Evolutionary conservation across 2,888 invertebrate genomes (phyloP).

Genomic region (Unio pictorum): DNA sequence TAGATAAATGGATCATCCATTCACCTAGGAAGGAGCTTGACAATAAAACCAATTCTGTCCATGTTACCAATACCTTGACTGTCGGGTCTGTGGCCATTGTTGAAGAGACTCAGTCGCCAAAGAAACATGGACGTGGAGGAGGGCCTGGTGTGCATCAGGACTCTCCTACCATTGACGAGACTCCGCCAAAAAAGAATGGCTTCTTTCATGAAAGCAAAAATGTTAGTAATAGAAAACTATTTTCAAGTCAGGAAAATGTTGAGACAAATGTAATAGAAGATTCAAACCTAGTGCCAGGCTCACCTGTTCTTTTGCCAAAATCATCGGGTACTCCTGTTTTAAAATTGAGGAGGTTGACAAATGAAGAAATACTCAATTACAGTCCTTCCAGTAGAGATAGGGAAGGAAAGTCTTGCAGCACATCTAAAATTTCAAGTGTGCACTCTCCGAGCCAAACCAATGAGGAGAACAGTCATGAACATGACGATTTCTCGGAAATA

Average conservation of each 20-base stretch:
- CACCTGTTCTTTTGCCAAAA: slow-evolving; percentile 10
- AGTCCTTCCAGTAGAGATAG: slow-evolving; percentile 35
- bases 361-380: slow-evolving; percentile 38
- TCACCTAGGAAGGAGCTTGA: slow-evolving; percentile 23
- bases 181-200: slow-evolving; percentile 39
- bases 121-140: slow-evolving; percentile 26
- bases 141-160: slow-evolving; percentile 4
- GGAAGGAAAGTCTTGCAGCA: slow-evolving; percentile 2
- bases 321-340: slow-evolving; percentile 45
- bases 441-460: background rate
- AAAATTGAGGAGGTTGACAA: slow-evolving; percentile 39
- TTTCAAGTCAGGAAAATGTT: slow-evolving; percentile 23
- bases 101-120: slow-evolving; percentile 61
- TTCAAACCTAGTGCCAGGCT: slow-evolving; percentile 42
- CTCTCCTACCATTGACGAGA: slow-evolving; percentile 46
- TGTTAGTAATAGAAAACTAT: slow-evolving; percentile 47
- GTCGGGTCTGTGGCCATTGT: slow-evolving; percentile 41
- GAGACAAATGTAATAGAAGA: slow-evolving; percentile 28
- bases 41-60: background rate
- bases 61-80: slow-evolving; percentile 16
- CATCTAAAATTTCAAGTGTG: slow-evolving; percentile 2
- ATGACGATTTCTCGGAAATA: slow-evolving; percentile 47
- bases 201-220: slow-evolving; percentile 20
- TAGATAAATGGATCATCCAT: slow-evolving; percentile 51
- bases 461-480: slow-evolving; percentile 27